Conservation (phyloP, 2,888 invertebrate species). For the Ephialtes manifestator region DNA sequence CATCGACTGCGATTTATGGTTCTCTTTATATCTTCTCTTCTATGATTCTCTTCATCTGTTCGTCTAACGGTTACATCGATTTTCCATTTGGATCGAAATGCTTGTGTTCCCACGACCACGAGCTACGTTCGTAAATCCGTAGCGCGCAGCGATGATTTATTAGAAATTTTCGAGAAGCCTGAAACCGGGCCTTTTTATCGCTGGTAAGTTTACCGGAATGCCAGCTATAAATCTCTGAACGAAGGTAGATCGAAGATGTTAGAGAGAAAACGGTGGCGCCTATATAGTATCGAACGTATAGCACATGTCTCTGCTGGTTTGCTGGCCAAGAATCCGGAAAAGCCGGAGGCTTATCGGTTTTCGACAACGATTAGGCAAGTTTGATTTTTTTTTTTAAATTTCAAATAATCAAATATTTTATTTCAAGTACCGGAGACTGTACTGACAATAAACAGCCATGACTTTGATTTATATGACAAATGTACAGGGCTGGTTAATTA, state of each 20-base stretch:
- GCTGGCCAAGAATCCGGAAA: slow-evolving; percentile 41
- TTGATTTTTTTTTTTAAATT: slow-evolving; percentile 17
- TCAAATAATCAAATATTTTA: slow-evolving; percentile 14
- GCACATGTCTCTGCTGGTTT: slow-evolving; percentile 60
- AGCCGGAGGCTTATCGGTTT: slow-evolving; percentile 61
- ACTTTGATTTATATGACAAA: too few relatives aligned
- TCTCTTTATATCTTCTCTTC: too few relatives aligned
- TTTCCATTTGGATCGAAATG: slow-evolving; percentile 66
- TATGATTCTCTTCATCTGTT: slow-evolving; percentile 54
- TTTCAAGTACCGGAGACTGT: neutral
- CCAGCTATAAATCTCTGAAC: slow-evolving; percentile 68
- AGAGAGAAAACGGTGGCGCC: slow-evolving; percentile 18
- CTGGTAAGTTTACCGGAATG: slow-evolving; percentile 69
- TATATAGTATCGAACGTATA: slow-evolving; percentile 54
- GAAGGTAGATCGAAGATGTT: slow-evolving; percentile 62
- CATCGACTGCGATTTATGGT: slow-evolving; percentile 42
- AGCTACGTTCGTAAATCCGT: slow-evolving; percentile 67
- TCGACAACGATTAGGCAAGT: slow-evolving; percentile 64
- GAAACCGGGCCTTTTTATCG: slow-evolving; percentile 70
- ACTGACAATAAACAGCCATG: neutral
- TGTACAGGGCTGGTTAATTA: too few relatives aligned
- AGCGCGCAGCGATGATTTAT: slow-evolving; percentile 68
- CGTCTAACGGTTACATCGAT: slow-evolving; percentile 63
- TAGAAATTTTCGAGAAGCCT: slow-evolving; percentile 70
- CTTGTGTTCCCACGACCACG: slow-evolving; percentile 42